Percentiles rank a stretch among this genome's conserved stretches.
These are phyloP conservation scores for Perodicticus potto DNA, from an alignment of 2,797 vertebrate species.

Conservation along the genomic window DNA sequence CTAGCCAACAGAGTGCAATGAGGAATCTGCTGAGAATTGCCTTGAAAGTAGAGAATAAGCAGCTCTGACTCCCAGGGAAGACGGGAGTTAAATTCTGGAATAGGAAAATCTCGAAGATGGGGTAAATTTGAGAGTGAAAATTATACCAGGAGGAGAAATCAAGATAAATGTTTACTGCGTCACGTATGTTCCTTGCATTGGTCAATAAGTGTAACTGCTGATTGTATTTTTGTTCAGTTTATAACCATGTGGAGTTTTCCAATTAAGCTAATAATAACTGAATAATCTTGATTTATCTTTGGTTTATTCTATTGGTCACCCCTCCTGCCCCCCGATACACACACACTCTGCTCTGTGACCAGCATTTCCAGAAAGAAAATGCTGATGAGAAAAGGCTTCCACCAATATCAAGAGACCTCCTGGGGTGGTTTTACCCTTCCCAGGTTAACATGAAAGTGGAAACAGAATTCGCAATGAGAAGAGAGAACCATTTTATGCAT, in stretches of 20 bases:
- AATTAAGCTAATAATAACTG: neutral
- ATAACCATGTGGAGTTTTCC: neutral
- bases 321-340: neutral
- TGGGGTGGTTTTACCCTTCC: neutral
- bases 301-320: neutral
- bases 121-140: neutral
- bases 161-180: neutral
- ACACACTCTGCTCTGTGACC: neutral
- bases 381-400: neutral
- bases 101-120: neutral
- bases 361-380: neutral
- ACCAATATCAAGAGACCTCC: neutral
- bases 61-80: neutral
- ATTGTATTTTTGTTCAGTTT: neutral
- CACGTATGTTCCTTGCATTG: neutral
- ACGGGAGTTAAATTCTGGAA: neutral
- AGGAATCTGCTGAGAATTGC: neutral
- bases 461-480: neutral
- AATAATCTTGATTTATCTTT: slow-evolving; percentile 28
- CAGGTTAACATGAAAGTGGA: neutral
- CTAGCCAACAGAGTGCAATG: neutral
- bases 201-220: neutral
- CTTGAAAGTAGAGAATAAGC: neutral
- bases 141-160: neutral
- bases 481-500: neutral